Conservation (phyloP, 2,888 invertebrate genomes). For the Brenthis hecate region DNA sequence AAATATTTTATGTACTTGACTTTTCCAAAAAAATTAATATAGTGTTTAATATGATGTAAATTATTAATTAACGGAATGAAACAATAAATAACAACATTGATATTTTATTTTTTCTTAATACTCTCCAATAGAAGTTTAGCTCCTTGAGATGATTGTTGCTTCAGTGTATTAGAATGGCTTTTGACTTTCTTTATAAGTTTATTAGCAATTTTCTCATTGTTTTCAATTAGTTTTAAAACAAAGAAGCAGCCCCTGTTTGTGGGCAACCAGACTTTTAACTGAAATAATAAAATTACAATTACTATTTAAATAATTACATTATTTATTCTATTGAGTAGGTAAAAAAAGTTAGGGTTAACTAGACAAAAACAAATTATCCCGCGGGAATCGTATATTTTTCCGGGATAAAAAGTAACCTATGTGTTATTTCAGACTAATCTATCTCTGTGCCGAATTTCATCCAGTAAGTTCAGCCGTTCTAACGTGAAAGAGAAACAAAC, state of each 20-base stretch:
- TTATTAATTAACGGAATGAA: constrained; percentile 25
- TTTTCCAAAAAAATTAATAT: too few relatives aligned
- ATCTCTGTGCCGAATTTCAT: too few relatives aligned
- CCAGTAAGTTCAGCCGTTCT: too few relatives aligned
- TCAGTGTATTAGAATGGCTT: constrained; percentile 67
- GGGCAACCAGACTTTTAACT: constrained; percentile 85
- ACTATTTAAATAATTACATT: neutral
- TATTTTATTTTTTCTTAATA: constrained; percentile 62
- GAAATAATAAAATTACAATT: constrained; percentile 42
- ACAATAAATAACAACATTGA: constrained; percentile 33
- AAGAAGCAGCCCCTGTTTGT: constrained; percentile 91
- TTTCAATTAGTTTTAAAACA: constrained; percentile 85
- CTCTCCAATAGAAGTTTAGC: constrained; percentile 84
- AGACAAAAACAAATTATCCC: too few relatives aligned
- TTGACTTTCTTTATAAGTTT: constrained; percentile 77
- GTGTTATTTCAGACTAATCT: too few relatives aligned
- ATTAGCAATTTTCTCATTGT: constrained; percentile 69
- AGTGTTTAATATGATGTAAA: neutral
- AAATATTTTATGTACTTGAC: too few relatives aligned
- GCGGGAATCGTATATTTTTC: too few relatives aligned
- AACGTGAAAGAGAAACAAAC: too few relatives aligned
- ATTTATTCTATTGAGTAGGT: too few relatives aligned
- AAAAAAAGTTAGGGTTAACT: too few relatives aligned
- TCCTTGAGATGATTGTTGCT: constrained; percentile 81
- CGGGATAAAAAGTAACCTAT: too few relatives aligned